Percentiles rank a stretch among this genome's conserved stretches.
These are phyloP conservation scores for Macaria liturata DNA, from an alignment of 2,888 invertebrate genomes.

Conservation along the genomic window DNA sequence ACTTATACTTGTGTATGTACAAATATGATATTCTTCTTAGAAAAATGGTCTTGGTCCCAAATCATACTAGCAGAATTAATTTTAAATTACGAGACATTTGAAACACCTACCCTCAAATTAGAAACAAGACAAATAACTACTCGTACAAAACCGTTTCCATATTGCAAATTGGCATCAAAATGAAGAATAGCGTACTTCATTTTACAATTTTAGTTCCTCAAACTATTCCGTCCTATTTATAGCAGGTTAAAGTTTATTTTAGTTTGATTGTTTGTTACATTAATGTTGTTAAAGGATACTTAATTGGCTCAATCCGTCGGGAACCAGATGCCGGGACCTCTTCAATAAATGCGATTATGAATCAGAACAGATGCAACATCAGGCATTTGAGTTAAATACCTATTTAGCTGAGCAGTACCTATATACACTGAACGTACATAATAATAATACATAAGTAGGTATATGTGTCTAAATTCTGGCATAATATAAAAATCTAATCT, in stretches of 20 bases:
- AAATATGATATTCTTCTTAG: too few species aligned
- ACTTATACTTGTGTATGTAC: too few species aligned
- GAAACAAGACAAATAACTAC: too few species aligned
- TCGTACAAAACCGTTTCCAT: conserved; percentile 44
- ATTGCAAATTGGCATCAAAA: conserved; percentile 53
- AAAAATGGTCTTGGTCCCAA: too few species aligned
- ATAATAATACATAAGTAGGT: too few species aligned
- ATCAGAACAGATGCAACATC: background rate
- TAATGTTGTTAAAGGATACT: conserved; percentile 43
- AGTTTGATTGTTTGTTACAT: conserved; percentile 10
- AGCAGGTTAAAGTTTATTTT: conserved; percentile 34
- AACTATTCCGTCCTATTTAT: conserved; percentile 21
- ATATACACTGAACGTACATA: too few species aligned
- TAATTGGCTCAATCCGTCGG: conserved; percentile 63
- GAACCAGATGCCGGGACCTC: conserved; percentile 58
- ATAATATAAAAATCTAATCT: too few species aligned
- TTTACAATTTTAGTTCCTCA: conserved; percentile 20
- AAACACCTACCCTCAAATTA: too few species aligned
- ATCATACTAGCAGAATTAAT: too few species aligned
- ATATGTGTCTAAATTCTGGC: too few species aligned
- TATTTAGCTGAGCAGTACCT: too few species aligned
- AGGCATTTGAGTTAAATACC: background rate
- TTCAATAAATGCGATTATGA: conserved; percentile 63
- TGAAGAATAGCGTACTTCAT: conserved; percentile 38
- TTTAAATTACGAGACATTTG: too few species aligned